Conservation (phyloP, 92 coral and sea anemone species). For the Palythoa caribaeorum region DNA sequence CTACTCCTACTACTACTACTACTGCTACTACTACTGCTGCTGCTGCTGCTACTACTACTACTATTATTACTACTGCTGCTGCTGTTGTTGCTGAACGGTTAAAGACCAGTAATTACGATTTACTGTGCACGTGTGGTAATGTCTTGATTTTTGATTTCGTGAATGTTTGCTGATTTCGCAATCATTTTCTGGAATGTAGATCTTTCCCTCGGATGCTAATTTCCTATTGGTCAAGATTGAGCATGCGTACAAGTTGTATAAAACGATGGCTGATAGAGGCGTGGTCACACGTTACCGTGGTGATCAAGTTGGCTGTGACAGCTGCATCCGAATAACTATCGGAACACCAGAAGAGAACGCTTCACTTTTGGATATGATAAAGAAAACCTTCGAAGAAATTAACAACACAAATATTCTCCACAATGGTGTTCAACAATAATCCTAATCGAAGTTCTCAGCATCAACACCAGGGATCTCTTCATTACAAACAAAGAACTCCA, state of each 20-base stretch:
- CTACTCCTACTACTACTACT: too few species aligned
- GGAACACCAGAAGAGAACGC: conserved; percentile 51
- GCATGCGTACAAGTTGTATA: conserved; percentile 59
- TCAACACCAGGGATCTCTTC: too few species aligned
- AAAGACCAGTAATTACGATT: too few species aligned
- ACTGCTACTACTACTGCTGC: too few species aligned
- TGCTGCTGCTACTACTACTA: too few species aligned
- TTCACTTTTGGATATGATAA: conserved; percentile 32
- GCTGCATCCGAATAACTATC: conserved; percentile 55
- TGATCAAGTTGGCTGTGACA: conserved; percentile 45
- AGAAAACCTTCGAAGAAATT: conserved; percentile 41
- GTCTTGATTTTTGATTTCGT: too few species aligned
- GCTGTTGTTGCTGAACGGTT: too few species aligned
- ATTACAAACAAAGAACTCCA: too few species aligned
- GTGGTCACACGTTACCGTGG: conserved; percentile 68
- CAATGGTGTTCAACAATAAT: not conserved
- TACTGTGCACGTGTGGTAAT: too few species aligned
- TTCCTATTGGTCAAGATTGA: conserved; percentile 51
- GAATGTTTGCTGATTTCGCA: too few species aligned
- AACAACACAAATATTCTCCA: not conserved
- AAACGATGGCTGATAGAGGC: conserved; percentile 57
- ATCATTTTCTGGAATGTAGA: conserved; percentile 16
- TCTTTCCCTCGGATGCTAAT: conserved; percentile 63
- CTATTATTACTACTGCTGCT: too few species aligned
- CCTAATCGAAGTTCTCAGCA: too few species aligned